phyloP scores from a whole-genome alignment of 1,140 invertebrate genomes.

The Mamestra configurata region DNA sequence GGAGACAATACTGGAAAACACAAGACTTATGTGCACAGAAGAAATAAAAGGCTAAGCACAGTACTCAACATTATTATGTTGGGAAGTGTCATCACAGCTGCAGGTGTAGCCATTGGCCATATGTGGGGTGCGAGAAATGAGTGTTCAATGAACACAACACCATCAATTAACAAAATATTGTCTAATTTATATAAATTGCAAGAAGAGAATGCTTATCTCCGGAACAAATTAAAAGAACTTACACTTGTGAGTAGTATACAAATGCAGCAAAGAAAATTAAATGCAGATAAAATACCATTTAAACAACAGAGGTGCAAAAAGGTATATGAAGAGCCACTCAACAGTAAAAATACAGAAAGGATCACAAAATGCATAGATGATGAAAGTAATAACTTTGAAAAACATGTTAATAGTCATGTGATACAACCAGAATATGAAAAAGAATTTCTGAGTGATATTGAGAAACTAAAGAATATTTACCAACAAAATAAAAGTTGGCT shows the following conservation, averaged over 20 bases:
- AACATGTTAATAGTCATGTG: slow-evolving; percentile 59
- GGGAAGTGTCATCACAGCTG: slow-evolving; percentile 84
- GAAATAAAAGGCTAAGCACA: slow-evolving; percentile 84
- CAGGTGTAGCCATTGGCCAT: slow-evolving; percentile 84
- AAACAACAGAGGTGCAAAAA: slow-evolving; percentile 79
- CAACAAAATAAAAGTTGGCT: slow-evolving; percentile 79
- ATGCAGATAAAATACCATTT: slow-evolving; percentile 61
- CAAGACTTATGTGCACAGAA: slow-evolving; percentile 85
- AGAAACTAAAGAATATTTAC: slow-evolving; percentile 76
- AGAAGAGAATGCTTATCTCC: slow-evolving; percentile 84
- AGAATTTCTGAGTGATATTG: slow-evolving; percentile 73
- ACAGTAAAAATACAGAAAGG: slow-evolving; percentile 71
- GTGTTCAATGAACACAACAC: slow-evolving; percentile 73
- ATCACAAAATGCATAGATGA: slow-evolving; percentile 78
- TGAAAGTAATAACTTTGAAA: slow-evolving; percentile 60
- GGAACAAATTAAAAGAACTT: slow-evolving; percentile 81
- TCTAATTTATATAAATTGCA: slow-evolving; percentile 85
- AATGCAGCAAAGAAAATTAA: slow-evolving; percentile 61
- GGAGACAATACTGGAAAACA: slow-evolving; percentile 72
- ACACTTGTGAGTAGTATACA: slow-evolving; percentile 68
- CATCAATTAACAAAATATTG: slow-evolving; percentile 83
- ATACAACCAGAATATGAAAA: slow-evolving; percentile 71
- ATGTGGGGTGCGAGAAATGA: slow-evolving; percentile 86
- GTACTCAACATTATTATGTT: slow-evolving; percentile 84
- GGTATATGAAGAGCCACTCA: slow-evolving; percentile 80